phyloP scores from a whole-genome alignment of 2,888 invertebrate genomes.

The Lypha dubia region DNA sequence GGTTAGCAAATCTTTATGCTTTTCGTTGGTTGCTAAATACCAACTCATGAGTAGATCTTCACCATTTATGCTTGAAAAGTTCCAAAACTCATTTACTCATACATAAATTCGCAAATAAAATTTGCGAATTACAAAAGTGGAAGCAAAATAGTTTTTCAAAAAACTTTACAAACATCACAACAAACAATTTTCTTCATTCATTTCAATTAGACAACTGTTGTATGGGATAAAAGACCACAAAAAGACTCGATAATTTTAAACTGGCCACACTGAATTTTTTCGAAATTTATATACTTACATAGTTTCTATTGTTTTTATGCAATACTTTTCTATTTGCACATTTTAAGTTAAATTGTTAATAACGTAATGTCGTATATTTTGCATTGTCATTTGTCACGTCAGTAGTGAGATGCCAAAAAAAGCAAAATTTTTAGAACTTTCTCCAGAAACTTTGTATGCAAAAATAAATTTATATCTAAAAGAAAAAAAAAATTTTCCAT shows the following conservation, averaged over 20 bases:
- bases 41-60: no score
- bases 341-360: slow-evolving; percentile 1
- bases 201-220: no score
- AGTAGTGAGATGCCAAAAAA: slow-evolving; percentile 37
- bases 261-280: not conserved
- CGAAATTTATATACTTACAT: not conserved
- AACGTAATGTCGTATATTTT: slow-evolving; percentile 72
- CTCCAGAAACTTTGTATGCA: slow-evolving; percentile 60
- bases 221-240: not conserved
- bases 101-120: no score
- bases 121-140: no score
- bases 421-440: slow-evolving; percentile 14
- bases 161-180: no score
- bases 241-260: no score
- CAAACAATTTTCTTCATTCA: no score
- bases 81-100: no score
- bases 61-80: no score
- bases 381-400: slow-evolving; percentile 80
- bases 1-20: no score
- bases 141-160: no score
- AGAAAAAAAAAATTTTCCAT: slow-evolving; percentile 75
- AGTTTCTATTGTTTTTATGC: not conserved
- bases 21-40: no score
- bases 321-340: not conserved
- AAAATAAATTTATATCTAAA: slow-evolving; percentile 63